Conservation (phyloP, 2,113 vertebrate species). For the Erpornis zantholeuca region DNA sequence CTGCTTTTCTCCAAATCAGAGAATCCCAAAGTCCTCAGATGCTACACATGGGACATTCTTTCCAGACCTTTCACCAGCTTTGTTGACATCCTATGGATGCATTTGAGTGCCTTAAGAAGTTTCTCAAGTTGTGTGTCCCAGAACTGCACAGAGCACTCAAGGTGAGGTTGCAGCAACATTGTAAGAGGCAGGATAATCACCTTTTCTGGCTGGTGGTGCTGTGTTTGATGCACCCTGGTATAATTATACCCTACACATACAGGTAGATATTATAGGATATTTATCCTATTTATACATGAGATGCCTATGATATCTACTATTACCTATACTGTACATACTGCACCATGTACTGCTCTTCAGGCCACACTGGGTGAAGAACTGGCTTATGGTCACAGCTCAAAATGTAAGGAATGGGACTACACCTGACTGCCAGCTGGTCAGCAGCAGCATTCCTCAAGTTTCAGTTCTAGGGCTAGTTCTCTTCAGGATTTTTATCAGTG, state of each 20-base stretch:
- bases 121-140: not conserved
- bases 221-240: not conserved
- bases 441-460: not conserved
- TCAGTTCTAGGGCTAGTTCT: not conserved
- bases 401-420: not conserved
- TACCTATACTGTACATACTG: not conserved
- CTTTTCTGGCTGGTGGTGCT: not conserved
- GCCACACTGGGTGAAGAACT: not conserved
- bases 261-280: not conserved
- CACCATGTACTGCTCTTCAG: not conserved
- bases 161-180: not conserved
- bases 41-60: not conserved
- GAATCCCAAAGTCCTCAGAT: not conserved
- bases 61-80: not conserved
- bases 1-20: not conserved
- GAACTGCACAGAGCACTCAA: not conserved
- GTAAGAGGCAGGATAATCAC: not conserved
- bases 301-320: not conserved
- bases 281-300: not conserved
- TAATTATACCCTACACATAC: not conserved
- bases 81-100: not conserved
- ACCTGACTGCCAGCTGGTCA: not conserved
- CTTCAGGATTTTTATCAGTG: not conserved
- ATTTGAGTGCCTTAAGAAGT: not conserved
- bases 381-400: not conserved